These are phyloP conservation scores for Aphaenogaster rudis DNA, from an alignment of 1,140 invertebrate species.

Conservation along the genomic window DNA sequence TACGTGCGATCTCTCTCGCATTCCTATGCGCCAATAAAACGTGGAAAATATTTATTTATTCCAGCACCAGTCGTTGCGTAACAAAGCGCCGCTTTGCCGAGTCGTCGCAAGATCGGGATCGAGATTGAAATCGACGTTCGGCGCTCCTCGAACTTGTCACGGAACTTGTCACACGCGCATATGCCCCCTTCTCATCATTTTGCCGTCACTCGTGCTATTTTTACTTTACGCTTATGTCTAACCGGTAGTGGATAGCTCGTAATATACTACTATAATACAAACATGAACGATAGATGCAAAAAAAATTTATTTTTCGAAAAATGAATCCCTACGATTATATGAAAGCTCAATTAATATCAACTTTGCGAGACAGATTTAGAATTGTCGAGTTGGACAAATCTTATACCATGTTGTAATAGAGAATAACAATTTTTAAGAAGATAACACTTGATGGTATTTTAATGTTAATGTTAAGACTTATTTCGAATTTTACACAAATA, in stretches of 20 bases:
- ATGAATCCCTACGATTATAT: neutral
- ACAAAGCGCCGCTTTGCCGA: slow-evolving; percentile 48
- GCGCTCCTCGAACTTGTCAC: slow-evolving; percentile 7
- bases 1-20: neutral
- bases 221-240: neutral
- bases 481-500: neutral
- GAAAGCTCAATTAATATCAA: neutral
- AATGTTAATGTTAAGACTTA: neutral
- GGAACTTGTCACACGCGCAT: neutral
- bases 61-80: slow-evolving; percentile 81
- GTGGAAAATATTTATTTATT: slow-evolving; percentile 70
- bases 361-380: neutral
- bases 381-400: neutral
- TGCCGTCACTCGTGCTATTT: neutral
- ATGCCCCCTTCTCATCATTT: neutral
- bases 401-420: neutral
- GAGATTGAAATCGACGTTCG: neutral
- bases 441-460: neutral
- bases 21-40: slow-evolving; percentile 21
- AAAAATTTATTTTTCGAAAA: neutral
- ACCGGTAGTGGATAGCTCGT: neutral
- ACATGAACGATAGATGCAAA: neutral
- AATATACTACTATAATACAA: neutral
- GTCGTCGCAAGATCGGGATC: slow-evolving; percentile 20
- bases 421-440: neutral